Conservation (phyloP, 2,888 invertebrate genomes). For the Bhutanitis thaidina region DNA sequence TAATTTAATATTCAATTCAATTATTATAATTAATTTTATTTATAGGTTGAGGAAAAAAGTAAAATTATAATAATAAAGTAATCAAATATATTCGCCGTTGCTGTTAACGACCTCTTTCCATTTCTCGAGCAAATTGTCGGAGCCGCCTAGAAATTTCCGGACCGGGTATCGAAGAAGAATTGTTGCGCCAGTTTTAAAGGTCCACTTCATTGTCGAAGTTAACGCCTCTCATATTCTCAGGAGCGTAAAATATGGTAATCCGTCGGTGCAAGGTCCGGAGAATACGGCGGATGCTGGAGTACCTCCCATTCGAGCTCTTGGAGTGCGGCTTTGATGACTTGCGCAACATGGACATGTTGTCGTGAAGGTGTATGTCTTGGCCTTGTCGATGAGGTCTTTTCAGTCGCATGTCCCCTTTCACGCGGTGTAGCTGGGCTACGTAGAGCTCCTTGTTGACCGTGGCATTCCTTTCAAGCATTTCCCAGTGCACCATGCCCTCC, state of each 20-base stretch:
- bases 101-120: background rate
- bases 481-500: slow-evolving; percentile 1
- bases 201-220: background rate
- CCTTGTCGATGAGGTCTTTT: background rate
- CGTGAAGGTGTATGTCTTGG: slow-evolving; percentile 4
- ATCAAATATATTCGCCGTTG: slow-evolving; percentile 1
- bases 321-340: background rate
- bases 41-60: too few relatives aligned
- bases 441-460: slow-evolving; percentile 4
- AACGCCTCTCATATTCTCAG: background rate
- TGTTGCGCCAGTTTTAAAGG: background rate
- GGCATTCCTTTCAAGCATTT: slow-evolving; percentile 4
- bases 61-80: background rate
- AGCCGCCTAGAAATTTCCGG: background rate
- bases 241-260: background rate
- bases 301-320: slow-evolving; percentile 5
- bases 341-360: background rate
- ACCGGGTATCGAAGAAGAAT: background rate
- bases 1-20: too few relatives aligned
- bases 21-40: too few relatives aligned
- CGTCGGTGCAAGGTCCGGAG: background rate
- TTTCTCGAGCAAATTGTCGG: background rate
- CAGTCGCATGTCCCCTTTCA: slow-evolving; percentile 3
- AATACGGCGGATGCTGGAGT: background rate
- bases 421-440: too few relatives aligned